A percentile compares a stretch with the other conserved stretches of the same genome.
Evolutionary conservation across 2,888 invertebrate species (phyloP).

Genomic region (Nephrotoma appendiculata): DNA sequence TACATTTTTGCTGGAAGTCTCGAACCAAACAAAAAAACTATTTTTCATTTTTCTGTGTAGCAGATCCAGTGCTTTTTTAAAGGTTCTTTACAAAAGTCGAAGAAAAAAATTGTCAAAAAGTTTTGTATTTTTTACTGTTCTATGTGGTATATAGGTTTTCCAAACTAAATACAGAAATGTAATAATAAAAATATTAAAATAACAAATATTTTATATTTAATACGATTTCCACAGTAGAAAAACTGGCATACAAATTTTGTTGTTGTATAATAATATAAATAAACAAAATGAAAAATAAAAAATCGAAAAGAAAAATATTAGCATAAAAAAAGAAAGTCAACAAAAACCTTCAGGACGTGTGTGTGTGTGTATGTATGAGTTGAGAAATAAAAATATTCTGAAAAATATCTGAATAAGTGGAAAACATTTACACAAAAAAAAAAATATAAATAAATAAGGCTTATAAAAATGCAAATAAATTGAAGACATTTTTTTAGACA

Average conservation of each 20-base stretch:
- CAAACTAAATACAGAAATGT: neutral
- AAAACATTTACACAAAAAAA: neutral
- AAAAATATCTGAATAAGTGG: neutral
- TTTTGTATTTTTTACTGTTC: neutral
- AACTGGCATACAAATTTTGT: neutral
- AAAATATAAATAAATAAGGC: neutral
- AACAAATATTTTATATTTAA: neutral
- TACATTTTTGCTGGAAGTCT: neutral
- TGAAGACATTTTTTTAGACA: too few relatives aligned
- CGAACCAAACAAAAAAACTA: neutral
- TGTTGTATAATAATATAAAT: neutral
- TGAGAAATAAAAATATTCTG: neutral
- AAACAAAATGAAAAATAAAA: neutral
- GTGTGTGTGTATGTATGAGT: neutral
- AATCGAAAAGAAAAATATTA: neutral
- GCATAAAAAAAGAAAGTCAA: neutral
- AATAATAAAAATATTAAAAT: neutral
- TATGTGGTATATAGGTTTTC: neutral
- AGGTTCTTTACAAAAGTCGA: neutral
- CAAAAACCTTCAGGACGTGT: neutral
- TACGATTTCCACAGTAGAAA: neutral
- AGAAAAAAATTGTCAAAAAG: neutral
- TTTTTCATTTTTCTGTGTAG: neutral
- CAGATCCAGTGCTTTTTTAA: neutral
- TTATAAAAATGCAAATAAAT: neutral